Conservation (phyloP, 2,113 vertebrate species). For the Onychorhynchus coronatus region DNA sequence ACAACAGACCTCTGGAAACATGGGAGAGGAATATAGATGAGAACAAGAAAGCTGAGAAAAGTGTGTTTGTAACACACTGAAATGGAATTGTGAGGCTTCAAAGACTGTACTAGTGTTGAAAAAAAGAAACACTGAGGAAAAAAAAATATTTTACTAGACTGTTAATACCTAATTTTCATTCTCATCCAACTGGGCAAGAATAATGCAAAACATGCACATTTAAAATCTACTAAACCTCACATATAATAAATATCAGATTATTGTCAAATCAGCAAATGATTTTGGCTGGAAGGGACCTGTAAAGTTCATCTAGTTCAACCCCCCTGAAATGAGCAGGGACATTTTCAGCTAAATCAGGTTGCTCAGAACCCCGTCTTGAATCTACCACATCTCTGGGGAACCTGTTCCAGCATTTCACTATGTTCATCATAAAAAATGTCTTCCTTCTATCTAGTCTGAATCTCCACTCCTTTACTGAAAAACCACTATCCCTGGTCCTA, state of each 20-base stretch:
- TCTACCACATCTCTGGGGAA: not conserved
- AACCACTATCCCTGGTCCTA: not conserved
- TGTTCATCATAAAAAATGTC: not conserved
- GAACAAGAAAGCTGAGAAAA: not conserved
- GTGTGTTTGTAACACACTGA: not conserved
- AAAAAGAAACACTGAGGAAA: not conserved
- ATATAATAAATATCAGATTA: not conserved
- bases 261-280: rapidly evolving
- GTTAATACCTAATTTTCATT: not conserved
- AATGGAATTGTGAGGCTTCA: not conserved
- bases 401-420: not conserved
- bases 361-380: not conserved
- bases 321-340: too few relatives aligned
- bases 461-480: not conserved
- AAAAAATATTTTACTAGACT: not conserved
- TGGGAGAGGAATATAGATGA: not conserved
- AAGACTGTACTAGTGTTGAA: not conserved
- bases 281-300: not conserved
- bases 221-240: not conserved
- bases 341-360: not conserved
- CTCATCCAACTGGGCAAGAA: not conserved
- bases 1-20: not conserved
- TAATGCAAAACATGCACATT: not conserved
- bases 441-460: not conserved
- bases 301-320: not conserved